Conservation (phyloP, 2,113 vertebrate genomes). For the Camelus bactrianus region DNA sequence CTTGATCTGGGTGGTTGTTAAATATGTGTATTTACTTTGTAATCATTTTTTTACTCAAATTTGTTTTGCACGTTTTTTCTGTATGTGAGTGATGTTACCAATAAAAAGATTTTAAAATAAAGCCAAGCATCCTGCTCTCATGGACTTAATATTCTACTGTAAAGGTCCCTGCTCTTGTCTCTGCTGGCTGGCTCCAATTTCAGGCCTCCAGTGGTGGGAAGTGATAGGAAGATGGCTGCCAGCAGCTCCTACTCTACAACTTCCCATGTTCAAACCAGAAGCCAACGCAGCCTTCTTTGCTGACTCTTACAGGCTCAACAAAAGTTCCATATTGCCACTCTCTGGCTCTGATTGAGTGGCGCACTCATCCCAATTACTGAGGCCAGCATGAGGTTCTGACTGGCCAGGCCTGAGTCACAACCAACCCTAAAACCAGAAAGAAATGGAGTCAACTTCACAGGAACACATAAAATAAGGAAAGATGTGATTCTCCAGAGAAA, state of each 20-base stretch:
- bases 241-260: neutral
- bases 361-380: neutral
- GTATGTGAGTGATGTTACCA: neutral
- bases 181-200: neutral
- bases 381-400: neutral
- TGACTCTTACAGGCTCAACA: neutral
- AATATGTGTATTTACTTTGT: neutral
- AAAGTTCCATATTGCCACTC: neutral
- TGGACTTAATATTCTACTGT: neutral
- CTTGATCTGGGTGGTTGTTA: neutral
- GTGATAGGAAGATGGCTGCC: neutral
- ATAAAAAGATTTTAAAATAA: conserved; percentile 47
- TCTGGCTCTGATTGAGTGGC: neutral
- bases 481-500: neutral
- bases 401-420: neutral
- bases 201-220: neutral
- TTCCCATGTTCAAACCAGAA: neutral
- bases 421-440: neutral
- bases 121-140: neutral
- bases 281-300: neutral
- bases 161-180: neutral
- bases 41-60: conserved; percentile 46
- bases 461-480: conserved; percentile 16
- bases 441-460: neutral
- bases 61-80: neutral